phyloP scores from a whole-genome alignment of 2,888 invertebrate genomes.

The Steinernema scapterisci region DNA sequence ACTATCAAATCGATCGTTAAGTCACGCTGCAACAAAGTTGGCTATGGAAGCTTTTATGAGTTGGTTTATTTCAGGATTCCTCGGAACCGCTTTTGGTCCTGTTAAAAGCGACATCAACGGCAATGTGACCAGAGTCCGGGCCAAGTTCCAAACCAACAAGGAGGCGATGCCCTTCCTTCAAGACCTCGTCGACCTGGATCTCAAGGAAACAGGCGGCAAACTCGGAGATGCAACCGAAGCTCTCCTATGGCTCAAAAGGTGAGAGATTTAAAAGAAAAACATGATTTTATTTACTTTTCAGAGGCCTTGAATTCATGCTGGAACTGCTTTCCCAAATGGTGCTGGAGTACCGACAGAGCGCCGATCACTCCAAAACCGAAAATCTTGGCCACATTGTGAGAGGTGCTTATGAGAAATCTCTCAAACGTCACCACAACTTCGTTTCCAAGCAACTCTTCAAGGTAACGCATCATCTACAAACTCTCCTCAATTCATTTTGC shows the following conservation, averaged over 20 bases:
- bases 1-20: too few species aligned
- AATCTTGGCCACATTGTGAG: slow-evolving; percentile 51
- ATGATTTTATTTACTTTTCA: slow-evolving; percentile 46
- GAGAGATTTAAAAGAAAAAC: neutral
- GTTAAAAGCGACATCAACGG: slow-evolving; percentile 64
- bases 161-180: slow-evolving; percentile 49
- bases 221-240: slow-evolving; percentile 65
- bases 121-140: slow-evolving; percentile 62
- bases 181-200: slow-evolving; percentile 60
- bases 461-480: slow-evolving; percentile 39
- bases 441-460: slow-evolving; percentile 63
- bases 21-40: too few species aligned
- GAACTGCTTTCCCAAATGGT: slow-evolving; percentile 59
- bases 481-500: slow-evolving; percentile 33
- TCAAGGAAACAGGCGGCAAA: slow-evolving; percentile 57
- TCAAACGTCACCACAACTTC: slow-evolving; percentile 64
- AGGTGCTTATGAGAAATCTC: slow-evolving; percentile 57
- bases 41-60: slow-evolving; percentile 19
- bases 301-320: slow-evolving; percentile 67
- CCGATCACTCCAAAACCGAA: slow-evolving; percentile 52
- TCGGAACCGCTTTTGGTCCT: slow-evolving; percentile 56
- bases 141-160: slow-evolving; percentile 51
- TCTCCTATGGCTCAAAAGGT: slow-evolving; percentile 66
- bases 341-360: slow-evolving; percentile 46
- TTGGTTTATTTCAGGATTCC: slow-evolving; percentile 50